Evolutionary conservation across 2,888 invertebrate species (phyloP), one percentile per base, ranked within the genome.

Genomic region (Pyralis farinalis): DNA sequence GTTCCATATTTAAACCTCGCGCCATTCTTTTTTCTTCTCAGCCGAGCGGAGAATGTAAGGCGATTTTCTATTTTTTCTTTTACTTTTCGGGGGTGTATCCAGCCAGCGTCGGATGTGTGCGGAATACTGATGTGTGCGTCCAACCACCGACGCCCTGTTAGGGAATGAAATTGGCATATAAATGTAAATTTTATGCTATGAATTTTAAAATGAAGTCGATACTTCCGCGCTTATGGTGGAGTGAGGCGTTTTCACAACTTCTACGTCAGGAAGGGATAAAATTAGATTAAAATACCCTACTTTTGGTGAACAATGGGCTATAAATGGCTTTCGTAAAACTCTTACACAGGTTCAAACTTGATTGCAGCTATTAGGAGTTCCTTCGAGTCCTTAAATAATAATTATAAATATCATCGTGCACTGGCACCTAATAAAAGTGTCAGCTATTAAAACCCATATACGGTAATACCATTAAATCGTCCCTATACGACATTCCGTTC

Each of bases 181-280:
- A 87, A 88, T 87, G 88, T 87, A 86, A 87, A 88, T 88, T 87
- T 88, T 86, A 87, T 86, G 87, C 87, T 73, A 87, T 88, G 88
- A 88, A 88, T 88, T 88, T 88, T 88, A 88, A 87, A 88, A 87
- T 85, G 81, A 76, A 86, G 85, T 80, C 85, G 81, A 87, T 86
- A 84, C 83, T 84, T 85, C 79, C 83, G 70, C 72, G 77, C 76
- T 80, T 70, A 71, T 67, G 67, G 71, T 59, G 62, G 54, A 56
- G 68, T 58, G 73, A 72, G 76, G 70, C 71, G 67, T 72, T 80
- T 72, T 75, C 69, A 66, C 65, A 72, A 80, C 74, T 79, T 78
- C 69, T 68, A 70, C 69, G 66, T 70, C 66, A 66, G 56, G 57
- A 64, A 62, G 73, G 82, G 82, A 82, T 82, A 75, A 82, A 83